Evolutionary conservation across 2,888 invertebrate genomes (phyloP), one percentile per base, ranked within the genome.

Genomic region (Drosophila yooni): DNA sequence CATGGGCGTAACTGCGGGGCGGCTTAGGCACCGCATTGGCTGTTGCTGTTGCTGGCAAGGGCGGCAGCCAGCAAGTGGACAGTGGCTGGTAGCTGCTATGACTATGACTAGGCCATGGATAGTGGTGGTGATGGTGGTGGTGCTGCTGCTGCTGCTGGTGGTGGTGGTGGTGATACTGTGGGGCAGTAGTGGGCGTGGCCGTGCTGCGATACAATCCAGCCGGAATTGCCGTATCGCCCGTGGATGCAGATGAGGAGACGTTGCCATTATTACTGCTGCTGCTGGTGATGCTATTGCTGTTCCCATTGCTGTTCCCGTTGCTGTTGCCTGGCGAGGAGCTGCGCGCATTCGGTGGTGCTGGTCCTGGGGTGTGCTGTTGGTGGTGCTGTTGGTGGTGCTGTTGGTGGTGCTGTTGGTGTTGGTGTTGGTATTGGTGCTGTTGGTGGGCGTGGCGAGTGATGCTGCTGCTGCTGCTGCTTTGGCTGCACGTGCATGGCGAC

Each of bases 221-320:
- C 38, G 91, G 92, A 62, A 93, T 92, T 70, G 92, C 92, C 69
- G 93, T 93, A 74, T 92, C 91, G 76, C 92, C 93, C 63, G 92
- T 93, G 51, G 93, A 92, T 76, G 93, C 90, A 71, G 92, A 92
- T n/a, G 89, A 84, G 64, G 82, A 87, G 51, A 77, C 79, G 59
- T 91, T 91, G 88, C 86, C 89, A 71, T 79, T 76, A 63, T 81
- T 81, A 70, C 34, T 76, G 52, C 51, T 46, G 10, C 25, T 46
- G 25, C 46, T 46, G 25, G 25, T 46, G 46, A 46, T 68, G 53
- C 64, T 74, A 46, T n/a, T 74, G 52, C 54, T 52, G 36, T 46
- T 46, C 3, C 50, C 72, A 21, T 29, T 34, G 52, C 50, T 73
- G 65, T 27, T 46, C 50, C 36, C 61, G 69, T 25, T 72, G 43